Percentiles rank a stretch among this genome's conserved stretches.
Evolutionary conservation across 2,797 vertebrate genomes (phyloP).

Genomic region (Lophotriccus pileatus): DNA sequence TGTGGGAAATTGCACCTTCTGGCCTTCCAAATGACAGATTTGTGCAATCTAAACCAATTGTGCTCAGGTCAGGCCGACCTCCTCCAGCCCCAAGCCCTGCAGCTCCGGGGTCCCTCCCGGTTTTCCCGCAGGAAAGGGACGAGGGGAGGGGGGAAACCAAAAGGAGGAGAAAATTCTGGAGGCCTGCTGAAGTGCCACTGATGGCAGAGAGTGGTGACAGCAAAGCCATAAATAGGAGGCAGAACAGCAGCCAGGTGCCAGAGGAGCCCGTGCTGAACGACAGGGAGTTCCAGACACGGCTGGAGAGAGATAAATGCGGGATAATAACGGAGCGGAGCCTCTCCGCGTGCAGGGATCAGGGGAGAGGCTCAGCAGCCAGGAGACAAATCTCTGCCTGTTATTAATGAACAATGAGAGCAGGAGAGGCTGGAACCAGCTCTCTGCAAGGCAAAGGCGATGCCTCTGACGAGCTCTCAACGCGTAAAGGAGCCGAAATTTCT

Average conservation of each 20-base stretch:
- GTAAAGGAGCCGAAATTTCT: neutral
- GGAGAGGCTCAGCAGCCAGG: neutral
- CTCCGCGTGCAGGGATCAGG: neutral
- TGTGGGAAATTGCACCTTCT: neutral
- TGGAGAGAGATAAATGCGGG: neutral
- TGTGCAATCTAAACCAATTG: neutral
- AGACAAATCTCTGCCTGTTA: neutral
- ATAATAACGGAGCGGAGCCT: neutral
- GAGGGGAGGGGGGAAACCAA: neutral
- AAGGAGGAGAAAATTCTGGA: neutral
- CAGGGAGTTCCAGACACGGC: neutral
- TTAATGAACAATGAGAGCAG: neutral
- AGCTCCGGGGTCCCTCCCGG: rapidly evolving
- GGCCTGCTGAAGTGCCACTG: neutral
- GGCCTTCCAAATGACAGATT: neutral
- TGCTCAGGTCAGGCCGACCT: rapidly evolving
- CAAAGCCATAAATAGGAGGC: neutral
- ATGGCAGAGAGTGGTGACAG: neutral
- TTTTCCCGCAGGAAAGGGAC: rapidly evolving
- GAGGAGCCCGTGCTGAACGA: neutral
- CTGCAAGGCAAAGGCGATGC: neutral
- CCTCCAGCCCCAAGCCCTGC: neutral
- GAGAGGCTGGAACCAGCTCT: neutral
- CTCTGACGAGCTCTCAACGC: neutral
- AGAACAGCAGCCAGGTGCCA: neutral